Base-by-base conservation (phyloP, 2,113 vertebrate species). In the Edolisoma coerulescens region DNA sequence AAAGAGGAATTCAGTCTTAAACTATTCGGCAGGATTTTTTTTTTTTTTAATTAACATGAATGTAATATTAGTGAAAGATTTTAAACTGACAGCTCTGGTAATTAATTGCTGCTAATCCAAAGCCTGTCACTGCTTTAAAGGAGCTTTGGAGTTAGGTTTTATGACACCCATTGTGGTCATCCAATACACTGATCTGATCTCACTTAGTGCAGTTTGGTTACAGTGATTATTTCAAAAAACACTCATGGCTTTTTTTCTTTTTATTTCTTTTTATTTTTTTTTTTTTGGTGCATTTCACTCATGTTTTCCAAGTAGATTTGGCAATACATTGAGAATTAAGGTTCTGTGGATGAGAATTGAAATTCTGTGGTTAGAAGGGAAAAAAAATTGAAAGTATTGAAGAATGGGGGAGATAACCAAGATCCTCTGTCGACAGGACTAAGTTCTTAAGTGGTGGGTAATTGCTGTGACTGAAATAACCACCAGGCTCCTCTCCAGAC, bases 61-160 rank as follows among this genome's bases (percentile, higher is more conserved):
- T 87, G n/a, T 53, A 71, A 37, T 87, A 89, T 68, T 82, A 80
- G 7, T 45, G 35, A 37, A 93, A 83, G 45, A 49, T 79, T 75
- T 97, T 53, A 79, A 78, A 83, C 18, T 54, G n/a, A 24, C 0
- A 3, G 5, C 23, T 68, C 22, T 79, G 12, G 5, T 39, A 84
- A 78, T 33, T 64, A 73, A 59, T 92, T 90, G 52, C 64, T 78
- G 3, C 20, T 73, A 78, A 64, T 84, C 22, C 81, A 91, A 91
- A 92, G n/a, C n/a, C 84, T 87, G 24, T 53, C 27, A 47, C 7
- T 68, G n/a, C 23, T 89, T 87, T 84, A 71, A 64, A 57, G 21
- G 32, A 45, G 57, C 44, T 95, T 91, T 91, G 49, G 49, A 56
- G 56, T 79, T 54, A 60, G 33, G 28, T 78, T 94, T 92, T 84